These are phyloP conservation scores for Diadumene lineata DNA, from an alignment of 92 coral and sea anemone species.

Conservation along the genomic window DNA sequence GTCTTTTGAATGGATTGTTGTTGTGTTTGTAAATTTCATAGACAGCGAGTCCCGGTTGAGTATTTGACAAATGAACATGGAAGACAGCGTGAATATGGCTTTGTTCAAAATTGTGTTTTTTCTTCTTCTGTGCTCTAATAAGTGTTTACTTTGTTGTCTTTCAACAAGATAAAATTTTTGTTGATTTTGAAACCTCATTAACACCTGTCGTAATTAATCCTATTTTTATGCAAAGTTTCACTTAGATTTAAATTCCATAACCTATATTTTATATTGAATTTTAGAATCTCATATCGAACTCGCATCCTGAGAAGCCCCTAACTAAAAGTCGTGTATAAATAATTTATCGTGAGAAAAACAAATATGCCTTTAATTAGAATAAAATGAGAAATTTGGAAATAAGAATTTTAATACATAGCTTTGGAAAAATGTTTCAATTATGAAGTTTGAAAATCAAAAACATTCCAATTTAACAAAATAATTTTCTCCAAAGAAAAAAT, in stretches of 20 bases:
- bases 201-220: conserved; percentile 15
- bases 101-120: background rate
- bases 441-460: background rate
- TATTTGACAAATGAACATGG: background rate
- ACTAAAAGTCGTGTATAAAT: background rate
- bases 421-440: background rate
- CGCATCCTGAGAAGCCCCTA: background rate
- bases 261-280: background rate
- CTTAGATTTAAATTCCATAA: too few species aligned
- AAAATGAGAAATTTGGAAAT: background rate
- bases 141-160: background rate
- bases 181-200: background rate
- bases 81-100: background rate
- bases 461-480: background rate
- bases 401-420: background rate
- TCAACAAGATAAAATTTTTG: background rate
- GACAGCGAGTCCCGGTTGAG: background rate
- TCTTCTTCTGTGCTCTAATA: background rate
- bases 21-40: background rate
- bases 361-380: background rate
- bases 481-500: background rate
- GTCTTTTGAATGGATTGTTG: background rate
- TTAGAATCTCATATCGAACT: background rate
- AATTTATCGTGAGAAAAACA: background rate
- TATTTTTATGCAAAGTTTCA: background rate